Percentiles rank a stretch among this genome's conserved stretches.
These are phyloP conservation scores for Chrysina gloriosa DNA, from an alignment of 2,888 invertebrate genomes.

Conservation along the genomic window DNA sequence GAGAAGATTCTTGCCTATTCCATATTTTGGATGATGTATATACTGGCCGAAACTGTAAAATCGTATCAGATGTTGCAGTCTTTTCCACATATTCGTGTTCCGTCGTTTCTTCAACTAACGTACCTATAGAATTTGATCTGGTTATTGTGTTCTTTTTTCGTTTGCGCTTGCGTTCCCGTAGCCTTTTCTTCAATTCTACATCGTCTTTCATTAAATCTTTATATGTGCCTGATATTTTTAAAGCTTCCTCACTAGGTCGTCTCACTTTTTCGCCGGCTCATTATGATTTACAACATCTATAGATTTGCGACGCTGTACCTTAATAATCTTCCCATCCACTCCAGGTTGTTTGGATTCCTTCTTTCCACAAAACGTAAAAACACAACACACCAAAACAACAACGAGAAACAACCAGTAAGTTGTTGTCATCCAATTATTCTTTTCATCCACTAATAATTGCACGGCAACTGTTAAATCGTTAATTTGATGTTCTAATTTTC, in stretches of 20 bases:
- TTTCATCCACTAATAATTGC: conserved; percentile 71
- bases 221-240: conserved; percentile 71
- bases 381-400: conserved; percentile 66
- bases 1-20: conserved; percentile 50
- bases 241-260: conserved; percentile 81
- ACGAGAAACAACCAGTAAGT: conserved; percentile 69
- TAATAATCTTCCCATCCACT: conserved; percentile 52
- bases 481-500: conserved; percentile 73
- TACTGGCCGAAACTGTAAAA: conserved; percentile 43
- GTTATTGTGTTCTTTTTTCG: conserved; percentile 48
- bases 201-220: conserved; percentile 71
- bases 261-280: conserved; percentile 70
- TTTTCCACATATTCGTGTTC: conserved; percentile 42
- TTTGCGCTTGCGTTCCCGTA: conserved; percentile 60
- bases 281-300: conserved; percentile 73
- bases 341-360: conserved; percentile 70
- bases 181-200: conserved; percentile 57
- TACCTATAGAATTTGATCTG: conserved; percentile 55
- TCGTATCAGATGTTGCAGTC: conserved; percentile 41
- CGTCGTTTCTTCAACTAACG: conserved; percentile 50
- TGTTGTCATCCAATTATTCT: conserved; percentile 74
- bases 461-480: conserved; percentile 72
- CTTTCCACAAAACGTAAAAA: conserved; percentile 68
- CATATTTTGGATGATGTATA: conserved; percentile 46
- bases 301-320: conserved; percentile 70